Percentiles rank a stretch among this genome's conserved stretches.
Evolutionary conservation across 2,888 invertebrate species (phyloP).

Genomic region (Pristionchus entomophagus): DNA sequence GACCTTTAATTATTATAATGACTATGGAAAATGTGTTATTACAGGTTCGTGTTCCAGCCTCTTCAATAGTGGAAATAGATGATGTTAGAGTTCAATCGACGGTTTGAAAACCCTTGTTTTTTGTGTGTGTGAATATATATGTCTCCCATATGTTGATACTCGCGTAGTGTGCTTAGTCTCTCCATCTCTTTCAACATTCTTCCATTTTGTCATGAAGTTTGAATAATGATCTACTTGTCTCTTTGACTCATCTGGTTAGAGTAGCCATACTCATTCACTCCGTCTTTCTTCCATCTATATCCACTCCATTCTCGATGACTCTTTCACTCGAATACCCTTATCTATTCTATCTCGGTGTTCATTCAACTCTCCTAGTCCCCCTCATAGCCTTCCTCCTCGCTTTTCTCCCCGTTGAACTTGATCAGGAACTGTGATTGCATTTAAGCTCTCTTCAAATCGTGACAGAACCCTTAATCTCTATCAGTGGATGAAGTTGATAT

Average conservation of each 20-base stretch:
- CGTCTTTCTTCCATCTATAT: slow-evolving; percentile 6
- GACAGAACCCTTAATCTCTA: background rate
- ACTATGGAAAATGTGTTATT: background rate
- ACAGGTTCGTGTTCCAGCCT: slow-evolving; percentile 6
- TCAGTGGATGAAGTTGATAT: background rate
- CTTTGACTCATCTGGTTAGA: background rate
- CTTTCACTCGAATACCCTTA: background rate
- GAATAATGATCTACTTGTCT: background rate
- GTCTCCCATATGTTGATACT: background rate
- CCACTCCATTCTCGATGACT: background rate
- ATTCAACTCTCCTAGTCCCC: background rate
- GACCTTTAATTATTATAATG: no score
- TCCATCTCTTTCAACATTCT: background rate
- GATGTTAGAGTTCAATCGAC: background rate
- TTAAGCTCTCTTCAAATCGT: background rate
- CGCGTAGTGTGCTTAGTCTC: background rate
- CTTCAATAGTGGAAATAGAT: background rate
- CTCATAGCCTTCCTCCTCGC: background rate
- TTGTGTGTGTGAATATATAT: background rate
- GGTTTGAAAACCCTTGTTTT: no score
- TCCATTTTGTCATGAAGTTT: background rate
- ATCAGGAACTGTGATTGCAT: slow-evolving; percentile 9
- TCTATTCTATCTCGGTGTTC: background rate
- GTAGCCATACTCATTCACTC: background rate
- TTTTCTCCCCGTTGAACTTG: background rate